These are phyloP conservation scores for Hycleus phaleratus DNA, from an alignment of 1,140 invertebrate species.

Conservation along the genomic window DNA sequence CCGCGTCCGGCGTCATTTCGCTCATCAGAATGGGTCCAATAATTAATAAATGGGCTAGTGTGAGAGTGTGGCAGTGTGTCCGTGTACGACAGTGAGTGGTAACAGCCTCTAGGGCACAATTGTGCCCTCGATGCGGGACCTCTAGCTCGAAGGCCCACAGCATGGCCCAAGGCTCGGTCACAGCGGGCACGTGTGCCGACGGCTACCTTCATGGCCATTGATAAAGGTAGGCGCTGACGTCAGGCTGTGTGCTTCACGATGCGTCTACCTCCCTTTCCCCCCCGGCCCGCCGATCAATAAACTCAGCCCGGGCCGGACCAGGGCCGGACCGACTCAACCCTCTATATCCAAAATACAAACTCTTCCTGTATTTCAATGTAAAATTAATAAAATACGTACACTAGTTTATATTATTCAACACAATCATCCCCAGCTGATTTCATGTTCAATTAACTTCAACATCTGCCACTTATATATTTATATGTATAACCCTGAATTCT, in stretches of 20 bases:
- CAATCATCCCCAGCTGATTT: too few relatives aligned
- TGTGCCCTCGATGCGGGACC: conserved; percentile 1
- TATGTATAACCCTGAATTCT: too few relatives aligned
- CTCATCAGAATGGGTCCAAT: conserved; percentile 24
- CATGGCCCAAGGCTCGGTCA: conserved; percentile 24
- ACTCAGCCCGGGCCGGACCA: conserved; percentile 6
- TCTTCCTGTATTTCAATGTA: too few relatives aligned
- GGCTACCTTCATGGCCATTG: conserved; percentile 40
- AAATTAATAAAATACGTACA: too few relatives aligned
- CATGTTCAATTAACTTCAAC: too few relatives aligned
- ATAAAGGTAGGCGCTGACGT: conserved; percentile 39
- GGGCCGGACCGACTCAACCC: too few relatives aligned
- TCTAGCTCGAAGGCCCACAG: conserved; percentile 2
- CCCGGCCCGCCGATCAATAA: conserved; percentile 10
- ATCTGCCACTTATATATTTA: too few relatives aligned
- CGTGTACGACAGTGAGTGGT: conserved; percentile 13
- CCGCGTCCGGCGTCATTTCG: conserved; percentile 10
- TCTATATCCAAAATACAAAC: too few relatives aligned
- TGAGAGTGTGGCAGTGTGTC: conserved; percentile 8
- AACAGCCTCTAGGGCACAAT: conserved; percentile 1
- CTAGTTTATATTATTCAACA: too few relatives aligned
- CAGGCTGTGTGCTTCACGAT: conserved; percentile 13
- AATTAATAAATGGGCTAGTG: conserved; percentile 3
- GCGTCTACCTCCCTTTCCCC: not conserved
- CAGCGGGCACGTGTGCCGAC: conserved; percentile 37